A percentile compares a stretch with the other conserved stretches of the same genome.
Evolutionary conservation across 1,140 invertebrate genomes (phyloP).

Genomic region (Drosophila willistoni): DNA sequence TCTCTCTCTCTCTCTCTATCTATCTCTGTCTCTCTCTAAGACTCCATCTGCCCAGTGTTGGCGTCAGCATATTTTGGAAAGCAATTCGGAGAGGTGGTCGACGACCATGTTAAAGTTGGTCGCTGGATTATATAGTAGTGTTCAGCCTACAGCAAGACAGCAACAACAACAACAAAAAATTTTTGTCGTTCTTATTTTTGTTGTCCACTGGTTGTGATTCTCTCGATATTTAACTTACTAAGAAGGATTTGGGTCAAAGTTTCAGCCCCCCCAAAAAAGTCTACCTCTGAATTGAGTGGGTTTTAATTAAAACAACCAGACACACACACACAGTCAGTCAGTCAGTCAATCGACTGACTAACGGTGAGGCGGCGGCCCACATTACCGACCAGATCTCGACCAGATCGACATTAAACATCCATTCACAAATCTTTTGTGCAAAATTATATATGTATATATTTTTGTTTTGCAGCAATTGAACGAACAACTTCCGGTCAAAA

Average conservation of each 20-base stretch:
- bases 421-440: constrained; percentile 35
- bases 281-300: constrained; percentile 52
- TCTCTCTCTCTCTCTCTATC: neutral
- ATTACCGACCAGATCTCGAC: neutral
- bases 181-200: no score
- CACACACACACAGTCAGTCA: constrained; percentile 1
- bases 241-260: constrained; percentile 70
- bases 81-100: constrained; percentile 40
- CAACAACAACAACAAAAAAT: constrained; percentile 9
- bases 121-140: constrained; percentile 30
- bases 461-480: constrained; percentile 12
- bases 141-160: constrained; percentile 57
- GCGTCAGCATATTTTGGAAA: constrained; percentile 66
- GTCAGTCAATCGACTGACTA: constrained; percentile 27
- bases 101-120: constrained; percentile 30
- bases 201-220: no score
- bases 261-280: neutral
- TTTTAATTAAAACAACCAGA: constrained; percentile 61
- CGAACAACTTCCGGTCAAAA: constrained; percentile 72
- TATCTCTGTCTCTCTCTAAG: constrained; percentile 26
- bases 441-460: constrained; percentile 19
- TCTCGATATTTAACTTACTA: constrained; percentile 6
- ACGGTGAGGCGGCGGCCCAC: constrained; percentile 49
- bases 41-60: constrained; percentile 45
- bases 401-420: constrained; percentile 24